Conservation (phyloP, 2,113 vertebrate genomes). For the Zapornia atra region DNA sequence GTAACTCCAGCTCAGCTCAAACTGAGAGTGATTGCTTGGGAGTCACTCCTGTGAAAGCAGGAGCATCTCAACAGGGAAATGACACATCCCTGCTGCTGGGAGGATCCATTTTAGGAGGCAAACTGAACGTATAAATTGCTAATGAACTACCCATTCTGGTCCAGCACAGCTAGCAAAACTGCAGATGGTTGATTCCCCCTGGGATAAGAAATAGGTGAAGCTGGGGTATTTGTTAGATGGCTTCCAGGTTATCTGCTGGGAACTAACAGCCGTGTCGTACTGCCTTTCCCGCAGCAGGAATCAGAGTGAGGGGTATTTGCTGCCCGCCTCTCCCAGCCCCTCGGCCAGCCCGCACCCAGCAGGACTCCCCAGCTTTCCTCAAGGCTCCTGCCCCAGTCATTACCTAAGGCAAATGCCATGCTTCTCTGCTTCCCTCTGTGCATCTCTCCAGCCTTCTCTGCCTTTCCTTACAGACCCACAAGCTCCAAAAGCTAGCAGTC, state of each 20-base stretch:
- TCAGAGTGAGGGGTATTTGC: background rate
- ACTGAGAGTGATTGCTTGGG: background rate
- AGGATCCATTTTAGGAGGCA: conserved; percentile 33
- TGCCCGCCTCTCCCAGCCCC: background rate
- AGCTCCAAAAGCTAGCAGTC: background rate
- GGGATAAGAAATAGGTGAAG: conserved; percentile 41
- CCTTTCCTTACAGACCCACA: background rate
- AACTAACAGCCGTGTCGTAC: background rate
- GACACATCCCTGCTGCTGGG: conserved; percentile 24
- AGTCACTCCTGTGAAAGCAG: background rate
- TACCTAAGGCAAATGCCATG: fast-evolving
- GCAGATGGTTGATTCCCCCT: conserved; percentile 37
- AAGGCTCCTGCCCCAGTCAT: background rate
- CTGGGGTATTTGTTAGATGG: background rate
- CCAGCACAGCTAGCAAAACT: conserved; percentile 6
- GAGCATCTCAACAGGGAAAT: conserved; percentile 27
- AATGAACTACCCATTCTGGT: conserved; percentile 32
- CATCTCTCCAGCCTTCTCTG: background rate
- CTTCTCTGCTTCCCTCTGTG: background rate
- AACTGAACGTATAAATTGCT: conserved; percentile 37
- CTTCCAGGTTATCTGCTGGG: conserved; percentile 3
- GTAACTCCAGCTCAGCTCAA: background rate
- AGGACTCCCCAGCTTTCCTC: background rate
- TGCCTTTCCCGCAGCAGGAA: background rate
- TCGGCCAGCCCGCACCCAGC: fast-evolving